phyloP scores from a whole-genome alignment of 2,113 vertebrate species.

The Tachysurus vachellii region DNA sequence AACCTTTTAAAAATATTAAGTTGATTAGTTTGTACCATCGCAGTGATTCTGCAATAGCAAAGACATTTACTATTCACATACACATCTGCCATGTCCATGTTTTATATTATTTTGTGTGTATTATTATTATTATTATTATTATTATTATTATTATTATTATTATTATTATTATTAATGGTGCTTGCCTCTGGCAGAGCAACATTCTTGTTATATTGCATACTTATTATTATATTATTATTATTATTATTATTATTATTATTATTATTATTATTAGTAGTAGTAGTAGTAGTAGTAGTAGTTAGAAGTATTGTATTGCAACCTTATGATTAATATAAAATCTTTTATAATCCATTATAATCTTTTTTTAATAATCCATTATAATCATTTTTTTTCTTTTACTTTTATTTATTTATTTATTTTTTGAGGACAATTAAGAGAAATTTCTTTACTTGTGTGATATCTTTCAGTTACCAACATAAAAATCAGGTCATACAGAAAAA shows the following conservation, averaged over 20 bases:
- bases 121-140: neutral
- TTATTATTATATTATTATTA: neutral
- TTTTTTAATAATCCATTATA: no score
- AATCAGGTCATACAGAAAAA: constrained; percentile 83
- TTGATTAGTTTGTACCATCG: neutral
- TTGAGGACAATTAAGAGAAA: neutral
- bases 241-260: no score
- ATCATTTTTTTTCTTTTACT: neutral
- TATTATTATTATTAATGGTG: no score
- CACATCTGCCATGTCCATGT: neutral
- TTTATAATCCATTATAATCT: no score
- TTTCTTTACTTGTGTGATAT: neutral
- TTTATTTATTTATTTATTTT: no score
- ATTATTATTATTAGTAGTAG: no score
- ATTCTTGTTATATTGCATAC: no score
- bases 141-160: no score
- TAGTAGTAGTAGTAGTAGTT: no score
- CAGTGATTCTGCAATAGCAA: constrained; percentile 2
- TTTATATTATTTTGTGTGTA: neutral
- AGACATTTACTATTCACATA: neutral
- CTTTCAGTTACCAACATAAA: constrained; percentile 39
- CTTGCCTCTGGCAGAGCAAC: no score
- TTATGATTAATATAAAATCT: neutral
- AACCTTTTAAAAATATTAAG: neutral
- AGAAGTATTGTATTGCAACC: neutral